phyloP scores from a whole-genome alignment of 2,797 vertebrate species.

The Cephalopachus bancanus region DNA sequence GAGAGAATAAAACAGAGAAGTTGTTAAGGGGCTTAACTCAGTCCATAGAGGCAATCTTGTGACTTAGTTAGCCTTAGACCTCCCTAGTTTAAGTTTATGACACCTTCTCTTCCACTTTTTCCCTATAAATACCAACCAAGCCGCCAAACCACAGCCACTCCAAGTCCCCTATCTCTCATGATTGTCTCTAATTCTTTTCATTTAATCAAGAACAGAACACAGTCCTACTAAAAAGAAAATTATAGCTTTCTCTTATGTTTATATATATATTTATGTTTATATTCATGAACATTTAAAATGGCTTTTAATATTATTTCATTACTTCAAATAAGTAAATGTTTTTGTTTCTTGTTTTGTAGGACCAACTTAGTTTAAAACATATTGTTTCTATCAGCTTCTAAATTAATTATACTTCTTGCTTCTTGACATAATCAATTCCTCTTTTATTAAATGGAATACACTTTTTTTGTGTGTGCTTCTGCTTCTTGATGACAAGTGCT shows the following conservation, averaged over 20 bases:
- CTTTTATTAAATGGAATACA: neutral
- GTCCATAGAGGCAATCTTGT: slow-evolving; percentile 65
- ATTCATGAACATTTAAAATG: neutral
- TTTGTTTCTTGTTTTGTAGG: neutral
- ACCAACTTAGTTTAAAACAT: neutral
- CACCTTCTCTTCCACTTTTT: slow-evolving; percentile 71
- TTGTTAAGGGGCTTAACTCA: slow-evolving; percentile 80
- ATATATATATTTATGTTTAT: neutral
- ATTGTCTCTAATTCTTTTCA: slow-evolving; percentile 48
- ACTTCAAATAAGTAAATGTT: neutral
- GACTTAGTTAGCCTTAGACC: slow-evolving; percentile 73
- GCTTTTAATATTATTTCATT: neutral
- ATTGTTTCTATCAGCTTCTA: slow-evolving; percentile 5
- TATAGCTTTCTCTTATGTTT: neutral
- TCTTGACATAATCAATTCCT: neutral
- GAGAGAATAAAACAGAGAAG: slow-evolving; percentile 80
- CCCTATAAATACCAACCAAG: slow-evolving; percentile 62
- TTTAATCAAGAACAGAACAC: slow-evolving; percentile 72
- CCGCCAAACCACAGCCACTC: slow-evolving; percentile 54
- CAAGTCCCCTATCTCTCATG: neutral
- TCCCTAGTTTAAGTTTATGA: slow-evolving; percentile 75
- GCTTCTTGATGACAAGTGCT: slow-evolving; percentile 21
- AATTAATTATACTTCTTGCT: neutral
- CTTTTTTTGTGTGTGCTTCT: neutral
- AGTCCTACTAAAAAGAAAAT: neutral